These are phyloP conservation scores for Quiscalus mexicanus DNA, from an alignment of 2,113 vertebrate species.

Conservation along the genomic window DNA sequence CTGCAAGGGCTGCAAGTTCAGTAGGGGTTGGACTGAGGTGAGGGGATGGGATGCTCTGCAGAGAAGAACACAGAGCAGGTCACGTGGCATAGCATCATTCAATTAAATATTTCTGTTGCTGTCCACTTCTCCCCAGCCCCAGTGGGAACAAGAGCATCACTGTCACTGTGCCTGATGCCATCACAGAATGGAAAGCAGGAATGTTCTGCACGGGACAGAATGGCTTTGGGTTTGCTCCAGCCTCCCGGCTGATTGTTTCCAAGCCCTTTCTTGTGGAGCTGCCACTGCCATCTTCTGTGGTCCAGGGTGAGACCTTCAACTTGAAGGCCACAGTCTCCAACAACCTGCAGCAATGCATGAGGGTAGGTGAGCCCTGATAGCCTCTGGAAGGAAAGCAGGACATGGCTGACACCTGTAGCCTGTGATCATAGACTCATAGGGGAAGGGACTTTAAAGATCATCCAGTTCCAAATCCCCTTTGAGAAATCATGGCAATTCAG, in stretches of 20 bases:
- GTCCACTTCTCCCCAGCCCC: constrained; percentile 25
- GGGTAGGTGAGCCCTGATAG: constrained; percentile 49
- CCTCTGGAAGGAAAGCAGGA: not conserved
- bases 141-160: constrained; percentile 37
- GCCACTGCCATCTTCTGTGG: constrained; percentile 82
- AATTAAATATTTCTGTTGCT: not conserved
- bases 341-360: constrained; percentile 72
- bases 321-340: constrained; percentile 84
- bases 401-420: not conserved
- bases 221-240: constrained; percentile 83
- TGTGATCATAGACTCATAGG: not conserved
- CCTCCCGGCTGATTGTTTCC: constrained; percentile 75
- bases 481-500: not conserved
- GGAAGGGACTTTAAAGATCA: not conserved
- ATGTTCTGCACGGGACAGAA: constrained; percentile 81
- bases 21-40: not conserved
- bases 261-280: constrained; percentile 87
- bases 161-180: constrained; percentile 80
- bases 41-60: not conserved
- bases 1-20: not conserved
- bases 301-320: constrained; percentile 82
- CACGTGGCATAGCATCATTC: not conserved
- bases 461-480: not conserved
- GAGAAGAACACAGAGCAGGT: not conserved
- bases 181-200: constrained; percentile 85